phyloP scores from a whole-genome alignment of 2,113 vertebrate genomes.

The Conger conger region DNA sequence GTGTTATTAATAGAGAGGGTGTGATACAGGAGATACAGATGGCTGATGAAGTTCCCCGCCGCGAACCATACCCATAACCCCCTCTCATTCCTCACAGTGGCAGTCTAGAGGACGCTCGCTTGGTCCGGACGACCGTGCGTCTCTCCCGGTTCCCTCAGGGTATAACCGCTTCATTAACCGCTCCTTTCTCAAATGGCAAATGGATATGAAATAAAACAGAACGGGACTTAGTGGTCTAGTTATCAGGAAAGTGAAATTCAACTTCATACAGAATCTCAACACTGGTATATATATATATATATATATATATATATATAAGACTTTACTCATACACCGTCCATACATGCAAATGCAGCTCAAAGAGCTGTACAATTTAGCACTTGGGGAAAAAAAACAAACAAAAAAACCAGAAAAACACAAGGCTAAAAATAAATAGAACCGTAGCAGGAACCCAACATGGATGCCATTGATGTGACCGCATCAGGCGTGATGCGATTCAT shows the following conservation, averaged over 20 bases:
- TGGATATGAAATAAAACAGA: background rate
- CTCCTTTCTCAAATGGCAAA: background rate
- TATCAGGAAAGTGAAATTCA: background rate
- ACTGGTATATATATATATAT: too few relatives aligned
- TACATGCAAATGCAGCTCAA: too few relatives aligned
- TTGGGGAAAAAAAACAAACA: too few relatives aligned
- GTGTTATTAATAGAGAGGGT: slow-evolving; percentile 1
- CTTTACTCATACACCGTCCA: too few relatives aligned
- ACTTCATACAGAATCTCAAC: too few relatives aligned
- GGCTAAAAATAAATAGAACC: too few relatives aligned
- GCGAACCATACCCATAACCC: background rate
- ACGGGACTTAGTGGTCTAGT: background rate
- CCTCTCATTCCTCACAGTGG: background rate
- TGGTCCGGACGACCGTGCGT: background rate
- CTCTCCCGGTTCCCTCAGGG: too few relatives aligned
- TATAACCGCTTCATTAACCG: background rate
- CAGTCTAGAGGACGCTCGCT: background rate
- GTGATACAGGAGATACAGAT: background rate
- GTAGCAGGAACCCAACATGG: too few relatives aligned
- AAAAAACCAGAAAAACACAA: too few relatives aligned
- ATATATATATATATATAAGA: too few relatives aligned
- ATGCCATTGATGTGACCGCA: background rate
- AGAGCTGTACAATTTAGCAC: too few relatives aligned
- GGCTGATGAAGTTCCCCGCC: background rate
- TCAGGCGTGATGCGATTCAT: background rate